These are phyloP conservation scores for Drosophila ficusphila DNA, from an alignment of 1,140 invertebrate genomes.

Conservation along the genomic window DNA sequence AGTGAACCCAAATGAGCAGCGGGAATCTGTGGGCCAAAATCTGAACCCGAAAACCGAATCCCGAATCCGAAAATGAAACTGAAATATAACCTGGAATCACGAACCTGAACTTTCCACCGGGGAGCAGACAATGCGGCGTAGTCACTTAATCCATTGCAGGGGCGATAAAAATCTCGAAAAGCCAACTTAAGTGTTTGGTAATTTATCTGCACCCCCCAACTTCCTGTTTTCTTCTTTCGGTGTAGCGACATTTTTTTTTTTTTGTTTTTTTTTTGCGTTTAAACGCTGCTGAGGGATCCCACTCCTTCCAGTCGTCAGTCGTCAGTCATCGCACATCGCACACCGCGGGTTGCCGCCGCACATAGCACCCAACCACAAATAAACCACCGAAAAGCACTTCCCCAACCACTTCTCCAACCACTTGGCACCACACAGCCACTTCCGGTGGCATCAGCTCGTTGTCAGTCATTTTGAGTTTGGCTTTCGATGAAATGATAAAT, in stretches of 20 bases:
- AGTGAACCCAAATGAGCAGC: constrained; percentile 58
- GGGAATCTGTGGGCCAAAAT: constrained; percentile 20
- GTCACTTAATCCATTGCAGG: constrained; percentile 80
- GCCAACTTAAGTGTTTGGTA: constrained; percentile 84
- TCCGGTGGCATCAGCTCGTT: constrained; percentile 69
- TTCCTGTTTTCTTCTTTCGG: constrained; percentile 15
- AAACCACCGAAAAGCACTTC: constrained; percentile 24
- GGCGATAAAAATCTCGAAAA: constrained; percentile 84
- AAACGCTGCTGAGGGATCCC: constrained; percentile 25
- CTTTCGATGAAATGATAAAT: constrained; percentile 84
- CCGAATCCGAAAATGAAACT: constrained; percentile 10
- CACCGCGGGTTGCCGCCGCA: constrained; percentile 48
- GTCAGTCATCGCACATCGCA: constrained; percentile 60
- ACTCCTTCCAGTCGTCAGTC: constrained; percentile 35
- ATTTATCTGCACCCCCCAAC: constrained; percentile 69
- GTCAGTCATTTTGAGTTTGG: constrained; percentile 82
- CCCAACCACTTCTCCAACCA: background rate
- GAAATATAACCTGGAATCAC: background rate
- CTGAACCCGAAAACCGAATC: constrained; percentile 20
- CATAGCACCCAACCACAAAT: constrained; percentile 54
- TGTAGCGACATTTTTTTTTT: constrained; percentile 52
- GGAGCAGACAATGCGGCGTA: constrained; percentile 49
- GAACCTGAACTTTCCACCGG: constrained; percentile 7
- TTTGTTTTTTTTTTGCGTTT: constrained; percentile 29
- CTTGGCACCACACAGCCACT: constrained; percentile 10